Conservation (phyloP, 2,888 invertebrate species). For the Caenorhabditis virilis region DNA sequence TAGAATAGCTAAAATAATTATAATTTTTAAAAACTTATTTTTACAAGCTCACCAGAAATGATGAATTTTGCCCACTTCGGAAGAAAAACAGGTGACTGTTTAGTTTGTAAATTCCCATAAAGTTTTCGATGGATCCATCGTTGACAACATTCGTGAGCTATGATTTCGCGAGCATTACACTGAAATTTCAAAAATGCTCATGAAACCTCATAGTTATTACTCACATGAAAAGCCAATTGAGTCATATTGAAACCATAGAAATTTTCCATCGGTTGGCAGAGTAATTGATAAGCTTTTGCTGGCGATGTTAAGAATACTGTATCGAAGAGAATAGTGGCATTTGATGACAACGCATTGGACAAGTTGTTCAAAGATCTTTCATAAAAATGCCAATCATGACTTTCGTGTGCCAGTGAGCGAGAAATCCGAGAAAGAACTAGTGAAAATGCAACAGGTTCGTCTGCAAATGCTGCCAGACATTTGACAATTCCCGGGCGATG, state of each 20-base stretch:
- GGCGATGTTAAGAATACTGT: slow-evolving; percentile 36
- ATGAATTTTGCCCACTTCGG: slow-evolving; percentile 62
- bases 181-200: slow-evolving; percentile 5
- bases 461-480: slow-evolving; percentile 59
- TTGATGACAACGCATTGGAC: slow-evolving; percentile 42
- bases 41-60: slow-evolving; percentile 40
- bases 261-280: slow-evolving; percentile 55
- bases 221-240: slow-evolving; percentile 62
- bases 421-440: slow-evolving; percentile 57
- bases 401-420: slow-evolving; percentile 53
- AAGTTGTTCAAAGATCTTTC: slow-evolving; percentile 53
- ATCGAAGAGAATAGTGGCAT: slow-evolving; percentile 50
- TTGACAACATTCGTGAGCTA: slow-evolving; percentile 72
- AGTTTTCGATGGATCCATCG: slow-evolving; percentile 71
- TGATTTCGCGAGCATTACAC: slow-evolving; percentile 66
- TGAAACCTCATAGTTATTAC: neutral
- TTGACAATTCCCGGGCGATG: slow-evolving; percentile 57
- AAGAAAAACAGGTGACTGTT: slow-evolving; percentile 29
- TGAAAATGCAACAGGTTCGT: slow-evolving; percentile 59
- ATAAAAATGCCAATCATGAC: slow-evolving; percentile 65
- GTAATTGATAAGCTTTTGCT: slow-evolving; percentile 57
- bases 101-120: slow-evolving; percentile 61
- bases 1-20: slow-evolving; percentile 45
- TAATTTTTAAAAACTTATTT: neutral
- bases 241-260: slow-evolving; percentile 56